These are phyloP conservation scores for Mormyrus proboscirostris DNA, from an alignment of 2,797 vertebrate species.

Conservation along the genomic window DNA sequence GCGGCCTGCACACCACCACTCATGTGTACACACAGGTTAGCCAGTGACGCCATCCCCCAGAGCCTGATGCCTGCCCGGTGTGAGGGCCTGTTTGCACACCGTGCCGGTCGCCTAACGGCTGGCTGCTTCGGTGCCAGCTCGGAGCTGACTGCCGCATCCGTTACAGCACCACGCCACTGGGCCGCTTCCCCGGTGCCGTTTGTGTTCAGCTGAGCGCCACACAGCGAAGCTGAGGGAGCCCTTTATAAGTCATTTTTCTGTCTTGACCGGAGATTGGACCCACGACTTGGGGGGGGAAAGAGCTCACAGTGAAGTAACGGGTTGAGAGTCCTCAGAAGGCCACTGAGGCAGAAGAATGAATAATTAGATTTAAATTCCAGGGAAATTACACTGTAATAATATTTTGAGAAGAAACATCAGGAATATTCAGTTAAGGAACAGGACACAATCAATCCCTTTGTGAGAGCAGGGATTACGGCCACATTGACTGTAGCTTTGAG, in stretches of 20 bases:
- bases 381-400: conserved; percentile 5
- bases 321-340: not conserved
- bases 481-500: not conserved
- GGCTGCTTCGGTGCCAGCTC: not conserved
- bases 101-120: not conserved
- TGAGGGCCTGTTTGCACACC: not conserved
- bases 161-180: not conserved
- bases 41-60: not conserved
- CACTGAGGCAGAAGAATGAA: conserved; percentile 3
- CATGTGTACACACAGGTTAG: not conserved
- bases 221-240: not conserved
- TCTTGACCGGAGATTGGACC: not conserved
- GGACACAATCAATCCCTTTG: not conserved
- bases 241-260: conserved; percentile 15
- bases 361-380: conserved; percentile 12
- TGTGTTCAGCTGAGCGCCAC: not conserved
- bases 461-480: not conserved
- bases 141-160: not conserved
- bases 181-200: not conserved
- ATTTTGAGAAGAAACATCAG: not conserved
- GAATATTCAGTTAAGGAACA: conserved; percentile 9
- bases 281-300: not conserved
- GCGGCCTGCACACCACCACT: not conserved
- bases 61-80: not conserved
- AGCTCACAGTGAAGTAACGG: not conserved